These are phyloP conservation scores for Drosophila nebulosa DNA, from an alignment of 1,140 invertebrate species.

Conservation along the genomic window DNA sequence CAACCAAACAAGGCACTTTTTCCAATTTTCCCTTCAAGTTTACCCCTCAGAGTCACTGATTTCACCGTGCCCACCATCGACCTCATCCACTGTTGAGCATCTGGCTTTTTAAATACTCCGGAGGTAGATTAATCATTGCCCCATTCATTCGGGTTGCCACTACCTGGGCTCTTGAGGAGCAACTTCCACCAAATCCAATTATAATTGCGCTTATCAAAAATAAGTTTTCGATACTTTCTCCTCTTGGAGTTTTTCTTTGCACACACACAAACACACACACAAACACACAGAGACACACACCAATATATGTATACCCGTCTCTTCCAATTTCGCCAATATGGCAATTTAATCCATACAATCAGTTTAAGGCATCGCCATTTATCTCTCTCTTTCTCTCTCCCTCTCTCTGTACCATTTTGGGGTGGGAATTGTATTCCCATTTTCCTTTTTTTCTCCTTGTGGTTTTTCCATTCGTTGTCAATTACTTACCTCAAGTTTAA, in stretches of 20 bases:
- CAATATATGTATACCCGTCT: slow-evolving; percentile 25
- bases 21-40: slow-evolving; percentile 61
- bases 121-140: slow-evolving; percentile 73
- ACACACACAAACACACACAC: slow-evolving; percentile 16
- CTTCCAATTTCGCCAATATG: slow-evolving; percentile 77
- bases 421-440: slow-evolving; percentile 23
- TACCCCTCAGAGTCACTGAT: not conserved
- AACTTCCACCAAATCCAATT: slow-evolving; percentile 79
- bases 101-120: slow-evolving; percentile 74
- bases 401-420: not conserved
- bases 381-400: slow-evolving; percentile 40
- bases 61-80: no score
- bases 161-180: slow-evolving; percentile 26
- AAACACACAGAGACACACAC: not conserved
- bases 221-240: slow-evolving; percentile 77
- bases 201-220: slow-evolving; percentile 81
- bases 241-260: slow-evolving; percentile 20
- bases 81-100: slow-evolving; percentile 5
- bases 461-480: slow-evolving; percentile 61
- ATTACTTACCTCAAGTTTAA: slow-evolving; percentile 78
- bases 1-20: slow-evolving; percentile 45
- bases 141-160: slow-evolving; percentile 26
- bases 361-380: slow-evolving; percentile 78
- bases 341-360: slow-evolving; percentile 80
- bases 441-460: slow-evolving; percentile 37